These are phyloP conservation scores for Axis porcinus DNA, from an alignment of 2,113 vertebrate genomes.

Conservation along the genomic window DNA sequence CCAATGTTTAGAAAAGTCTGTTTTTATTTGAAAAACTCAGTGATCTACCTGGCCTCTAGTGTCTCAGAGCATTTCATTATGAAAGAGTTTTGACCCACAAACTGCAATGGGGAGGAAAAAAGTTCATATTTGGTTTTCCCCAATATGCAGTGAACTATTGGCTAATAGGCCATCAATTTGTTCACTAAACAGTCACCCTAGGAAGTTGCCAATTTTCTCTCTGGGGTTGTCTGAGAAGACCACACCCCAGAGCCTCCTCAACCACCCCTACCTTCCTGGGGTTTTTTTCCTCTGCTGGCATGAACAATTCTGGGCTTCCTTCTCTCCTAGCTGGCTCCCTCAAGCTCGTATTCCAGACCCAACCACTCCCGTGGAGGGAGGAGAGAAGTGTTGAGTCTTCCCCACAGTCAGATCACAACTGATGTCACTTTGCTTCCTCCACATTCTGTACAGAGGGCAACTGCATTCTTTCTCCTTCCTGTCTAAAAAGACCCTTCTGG, in stretches of 20 bases:
- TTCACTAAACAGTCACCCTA: conserved; percentile 72
- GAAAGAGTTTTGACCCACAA: conserved; percentile 70
- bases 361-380: background rate
- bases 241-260: background rate
- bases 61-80: conserved; percentile 70
- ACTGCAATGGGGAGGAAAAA: conserved; percentile 54
- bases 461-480: background rate
- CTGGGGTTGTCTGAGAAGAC: conserved; percentile 53
- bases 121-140: conserved; percentile 68
- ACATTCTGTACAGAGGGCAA: background rate
- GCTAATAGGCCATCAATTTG: conserved; percentile 70
- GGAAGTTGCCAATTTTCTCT: conserved; percentile 61
- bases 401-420: background rate
- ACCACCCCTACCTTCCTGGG: background rate
- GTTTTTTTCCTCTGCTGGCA: background rate
- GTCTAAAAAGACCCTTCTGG: background rate
- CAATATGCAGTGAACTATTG: conserved; percentile 72
- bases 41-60: conserved; percentile 77
- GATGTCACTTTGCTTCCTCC: background rate
- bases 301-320: background rate
- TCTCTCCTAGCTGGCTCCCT: background rate
- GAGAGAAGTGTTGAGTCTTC: background rate
- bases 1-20: conserved; percentile 79
- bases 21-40: conserved; percentile 80
- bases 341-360: background rate